phyloP scores from a whole-genome alignment of 1,140 invertebrate species.

The Acromyrmex echinatior region DNA sequence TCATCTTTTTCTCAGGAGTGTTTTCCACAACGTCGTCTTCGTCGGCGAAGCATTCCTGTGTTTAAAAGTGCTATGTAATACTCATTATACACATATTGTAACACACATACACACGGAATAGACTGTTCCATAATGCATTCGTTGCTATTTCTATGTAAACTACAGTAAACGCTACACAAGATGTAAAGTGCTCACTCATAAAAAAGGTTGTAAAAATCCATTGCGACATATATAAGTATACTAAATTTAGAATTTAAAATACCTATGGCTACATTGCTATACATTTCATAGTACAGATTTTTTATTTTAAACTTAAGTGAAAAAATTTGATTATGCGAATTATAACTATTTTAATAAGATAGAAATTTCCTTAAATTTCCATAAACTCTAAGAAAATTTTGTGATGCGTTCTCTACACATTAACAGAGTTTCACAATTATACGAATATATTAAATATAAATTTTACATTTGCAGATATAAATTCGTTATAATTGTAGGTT shows the following conservation, averaged over 20 bases:
- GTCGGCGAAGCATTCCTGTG: slow-evolving; percentile 54
- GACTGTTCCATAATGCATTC: slow-evolving; percentile 14
- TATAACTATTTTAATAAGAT: slow-evolving; percentile 29
- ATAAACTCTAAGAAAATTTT: not conserved
- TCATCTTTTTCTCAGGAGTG: slow-evolving; percentile 67
- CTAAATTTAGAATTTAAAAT: not conserved
- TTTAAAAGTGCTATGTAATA: slow-evolving; percentile 34
- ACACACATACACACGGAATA: too few species aligned
- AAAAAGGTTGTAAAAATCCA: not conserved
- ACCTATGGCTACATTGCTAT: not conserved
- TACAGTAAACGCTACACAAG: not conserved
- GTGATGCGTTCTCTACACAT: not conserved
- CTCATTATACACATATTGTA: not conserved
- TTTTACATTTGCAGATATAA: not conserved
- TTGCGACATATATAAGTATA: not conserved
- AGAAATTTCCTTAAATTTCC: not conserved
- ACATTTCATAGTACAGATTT: not conserved
- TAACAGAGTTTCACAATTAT: not conserved
- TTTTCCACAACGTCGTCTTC: slow-evolving; percentile 70
- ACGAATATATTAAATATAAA: not conserved
- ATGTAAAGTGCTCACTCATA: not conserved
- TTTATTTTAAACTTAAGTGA: not conserved
- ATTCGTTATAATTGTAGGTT: not conserved
- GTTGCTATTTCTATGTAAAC: slow-evolving; percentile 9
- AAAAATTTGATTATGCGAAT: not conserved